Base-by-base conservation (phyloP, 2,888 invertebrate genomes). In the Habroteleia sp. region DNA sequence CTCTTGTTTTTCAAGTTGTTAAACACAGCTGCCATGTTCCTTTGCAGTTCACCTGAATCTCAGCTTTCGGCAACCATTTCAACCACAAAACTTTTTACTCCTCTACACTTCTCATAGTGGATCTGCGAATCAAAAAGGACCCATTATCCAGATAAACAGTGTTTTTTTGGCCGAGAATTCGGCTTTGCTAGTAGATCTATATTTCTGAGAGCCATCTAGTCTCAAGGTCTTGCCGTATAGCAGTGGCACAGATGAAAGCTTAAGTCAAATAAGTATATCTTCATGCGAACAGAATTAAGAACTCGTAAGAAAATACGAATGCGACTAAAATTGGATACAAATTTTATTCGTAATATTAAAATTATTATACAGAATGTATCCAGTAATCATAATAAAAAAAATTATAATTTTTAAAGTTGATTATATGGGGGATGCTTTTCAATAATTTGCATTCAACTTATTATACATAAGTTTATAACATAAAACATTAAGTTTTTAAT, bases 1-100 rank as follows among this genome's bases (percentile, higher is more conserved):
- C 80, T 78, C 80, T 82, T 79, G 66, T 80, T 60, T 79, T 76
- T 75, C 80, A 79, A 81, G 83, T 82, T 83, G 82, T 77, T 83
- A 81, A 81, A 77, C 83, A 81, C 80, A 80, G 82, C 79, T 82
- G 78, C 78, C 73, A 77, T 74, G 80, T 72, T 78, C 76, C 74
- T 73, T 76, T 69, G 77, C 79, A 35, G 31, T 56, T 44, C 37
- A 48, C 50, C 58, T 52, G 50, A 41, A 35, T 16, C 58, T 69
- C 37, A 10, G 68, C 39, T 48, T 46, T 56, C 48, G 25, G 68
- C 50, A 56, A 56, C 37, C 31, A 44, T 66, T 56, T 39, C 56
- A 66, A 25, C 46, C 56, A 68, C 78, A 69, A 46, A 54, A 52
- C 62, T 73, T 58, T 54, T 66, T 54, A 25, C 41, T 73, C 25